Conservation (phyloP, 2,888 invertebrate species). For the Drosophila neotestacea region DNA sequence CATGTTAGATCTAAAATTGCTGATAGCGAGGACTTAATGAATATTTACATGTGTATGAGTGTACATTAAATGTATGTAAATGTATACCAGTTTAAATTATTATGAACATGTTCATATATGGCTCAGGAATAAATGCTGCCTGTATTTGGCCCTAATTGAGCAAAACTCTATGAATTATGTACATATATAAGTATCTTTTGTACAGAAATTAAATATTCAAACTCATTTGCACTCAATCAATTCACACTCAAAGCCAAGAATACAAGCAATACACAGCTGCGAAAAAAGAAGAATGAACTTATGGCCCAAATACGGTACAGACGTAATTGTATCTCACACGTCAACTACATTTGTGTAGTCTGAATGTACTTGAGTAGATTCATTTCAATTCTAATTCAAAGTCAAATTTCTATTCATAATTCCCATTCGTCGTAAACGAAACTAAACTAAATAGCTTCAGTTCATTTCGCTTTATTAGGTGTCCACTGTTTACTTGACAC, state of each 20-base stretch:
- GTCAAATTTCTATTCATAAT: conserved; percentile 27
- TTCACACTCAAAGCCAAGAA: conserved; percentile 12
- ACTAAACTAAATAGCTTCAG: conserved; percentile 65
- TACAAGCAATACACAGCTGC: not conserved
- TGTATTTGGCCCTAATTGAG: conserved; percentile 32
- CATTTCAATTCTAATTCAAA: conserved; percentile 26
- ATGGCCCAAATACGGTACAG: conserved; percentile 6
- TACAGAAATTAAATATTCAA: too few species aligned
- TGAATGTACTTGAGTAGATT: conserved; percentile 18
- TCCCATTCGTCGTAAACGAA: conserved; percentile 29
- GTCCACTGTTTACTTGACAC: conserved; percentile 46
- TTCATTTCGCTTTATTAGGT: conserved; percentile 64
- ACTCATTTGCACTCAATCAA: conserved; percentile 1
- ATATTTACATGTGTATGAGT: conserved; percentile 23
- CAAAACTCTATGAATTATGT: conserved; percentile 34
- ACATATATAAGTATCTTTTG: too few species aligned
- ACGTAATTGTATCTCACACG: not conserved
- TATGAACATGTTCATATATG: conserved; percentile 24
- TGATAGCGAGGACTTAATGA: conserved; percentile 24
- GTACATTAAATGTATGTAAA: conserved; percentile 6
- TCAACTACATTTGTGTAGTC: not conserved
- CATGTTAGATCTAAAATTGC: conserved; percentile 46
- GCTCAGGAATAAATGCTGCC: conserved; percentile 6
- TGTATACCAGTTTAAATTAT: conserved; percentile 3
- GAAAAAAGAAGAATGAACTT: conserved; percentile 12